A percentile compares a stretch with the other conserved stretches of the same genome.
Conservation (phyloP, 2,797 vertebrate genomes). For the Hydrolagus colliei region DNA sequence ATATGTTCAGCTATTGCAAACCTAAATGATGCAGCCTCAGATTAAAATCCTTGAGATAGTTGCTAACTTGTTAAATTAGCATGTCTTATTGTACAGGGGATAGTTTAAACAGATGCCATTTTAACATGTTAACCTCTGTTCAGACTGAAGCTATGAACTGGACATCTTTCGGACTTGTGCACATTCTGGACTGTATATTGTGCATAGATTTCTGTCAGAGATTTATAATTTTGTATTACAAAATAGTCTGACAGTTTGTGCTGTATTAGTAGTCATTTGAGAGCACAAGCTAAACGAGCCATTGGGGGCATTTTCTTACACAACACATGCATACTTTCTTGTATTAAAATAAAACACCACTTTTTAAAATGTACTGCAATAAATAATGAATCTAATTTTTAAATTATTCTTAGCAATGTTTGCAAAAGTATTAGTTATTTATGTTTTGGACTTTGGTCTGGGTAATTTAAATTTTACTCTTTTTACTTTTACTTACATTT, state of each 20-base stretch:
- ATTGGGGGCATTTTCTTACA: neutral
- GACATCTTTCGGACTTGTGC: slow-evolving; percentile 43
- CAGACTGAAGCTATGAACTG: slow-evolving; percentile 45
- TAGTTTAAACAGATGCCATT: slow-evolving; percentile 44
- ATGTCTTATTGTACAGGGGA: slow-evolving; percentile 46
- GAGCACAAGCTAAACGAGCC: neutral
- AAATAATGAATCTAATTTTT: neutral
- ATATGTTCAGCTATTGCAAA: too few species aligned
- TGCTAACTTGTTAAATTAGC: neutral
- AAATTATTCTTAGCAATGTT: neutral
- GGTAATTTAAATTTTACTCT: neutral
- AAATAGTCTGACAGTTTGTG: neutral
- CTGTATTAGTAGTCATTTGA: neutral
- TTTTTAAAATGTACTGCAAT: too few species aligned
- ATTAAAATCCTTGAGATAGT: neutral
- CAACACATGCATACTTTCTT: neutral
- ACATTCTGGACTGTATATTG: neutral
- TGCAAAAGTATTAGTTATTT: neutral
- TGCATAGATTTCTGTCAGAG: neutral
- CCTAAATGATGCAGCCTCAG: neutral
- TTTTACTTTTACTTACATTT: neutral
- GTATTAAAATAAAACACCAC: neutral
- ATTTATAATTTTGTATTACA: neutral
- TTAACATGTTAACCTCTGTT: slow-evolving; percentile 41
- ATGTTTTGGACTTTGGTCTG: neutral